These are phyloP conservation scores for Cranoglanis bouderius DNA, from an alignment of 2,113 vertebrate species.

Conservation along the genomic window DNA sequence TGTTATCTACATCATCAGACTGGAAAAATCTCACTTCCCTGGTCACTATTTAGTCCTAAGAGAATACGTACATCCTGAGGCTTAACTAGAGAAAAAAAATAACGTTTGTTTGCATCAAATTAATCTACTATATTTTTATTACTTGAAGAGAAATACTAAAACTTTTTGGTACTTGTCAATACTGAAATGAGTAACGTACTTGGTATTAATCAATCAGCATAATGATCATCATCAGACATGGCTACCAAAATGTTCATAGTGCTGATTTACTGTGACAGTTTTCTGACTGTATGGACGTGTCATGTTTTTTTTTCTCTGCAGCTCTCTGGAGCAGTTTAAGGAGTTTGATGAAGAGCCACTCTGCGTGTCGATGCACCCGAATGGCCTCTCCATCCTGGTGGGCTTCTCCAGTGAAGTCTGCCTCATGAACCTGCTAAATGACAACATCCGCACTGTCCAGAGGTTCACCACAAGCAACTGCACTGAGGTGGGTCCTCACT, in stretches of 20 bases:
- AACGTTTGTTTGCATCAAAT: not conserved
- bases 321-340: slow-evolving; percentile 84
- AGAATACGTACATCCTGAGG: not conserved
- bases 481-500: slow-evolving; percentile 77
- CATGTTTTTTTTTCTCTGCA: slow-evolving; percentile 56
- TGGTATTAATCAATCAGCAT: not conserved
- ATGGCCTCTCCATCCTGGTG: slow-evolving; percentile 84
- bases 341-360: slow-evolving; percentile 85
- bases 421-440: slow-evolving; percentile 85
- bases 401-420: slow-evolving; percentile 90
- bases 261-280: not conserved
- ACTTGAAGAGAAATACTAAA: not conserved
- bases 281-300: not conserved
- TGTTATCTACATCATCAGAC: no score
- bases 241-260: not conserved
- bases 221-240: not conserved
- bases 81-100: not conserved
- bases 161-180: not conserved
- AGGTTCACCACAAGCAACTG: slow-evolving; percentile 84
- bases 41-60: not conserved
- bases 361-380: slow-evolving; percentile 85
- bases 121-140: not conserved
- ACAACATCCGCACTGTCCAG: slow-evolving; percentile 83
- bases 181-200: not conserved
- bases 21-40: not conserved